Evolutionary conservation across 53 echinoderm and acorn worm species (phyloP).

Genomic region (Crossaster papposus): DNA sequence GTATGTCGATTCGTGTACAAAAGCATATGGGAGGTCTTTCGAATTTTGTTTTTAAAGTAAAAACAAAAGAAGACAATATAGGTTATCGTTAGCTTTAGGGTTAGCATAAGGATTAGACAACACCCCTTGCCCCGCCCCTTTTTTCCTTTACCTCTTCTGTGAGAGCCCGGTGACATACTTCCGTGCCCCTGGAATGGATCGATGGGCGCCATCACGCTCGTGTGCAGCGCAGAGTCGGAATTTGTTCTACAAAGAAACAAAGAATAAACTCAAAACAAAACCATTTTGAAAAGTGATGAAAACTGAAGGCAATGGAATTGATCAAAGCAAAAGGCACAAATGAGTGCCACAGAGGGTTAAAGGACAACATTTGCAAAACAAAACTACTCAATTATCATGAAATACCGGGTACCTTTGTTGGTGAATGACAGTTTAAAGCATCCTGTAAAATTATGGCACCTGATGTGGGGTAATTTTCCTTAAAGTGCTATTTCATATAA

Average conservation of each 20-base stretch:
- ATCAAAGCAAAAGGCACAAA: neutral
- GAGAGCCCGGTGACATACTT: slow-evolving; percentile 67
- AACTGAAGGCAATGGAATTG: neutral
- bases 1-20: too few relatives aligned
- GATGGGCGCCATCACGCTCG: slow-evolving; percentile 86
- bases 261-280: slow-evolving; percentile 12
- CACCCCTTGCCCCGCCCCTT: neutral
- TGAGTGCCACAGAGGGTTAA: neutral
- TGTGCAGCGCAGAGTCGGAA: slow-evolving; percentile 94
- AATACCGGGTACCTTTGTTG: too few relatives aligned
- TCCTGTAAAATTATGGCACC: too few relatives aligned
- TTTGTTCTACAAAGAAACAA: slow-evolving; percentile 74
- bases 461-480: too few relatives aligned
- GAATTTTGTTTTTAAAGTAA: too few relatives aligned
- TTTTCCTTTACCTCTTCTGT: slow-evolving; percentile 79
- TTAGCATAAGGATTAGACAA: too few relatives aligned
- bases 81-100: too few relatives aligned
- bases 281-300: neutral
- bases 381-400: too few relatives aligned
- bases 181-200: slow-evolving; percentile 72
- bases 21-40: too few relatives aligned
- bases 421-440: too few relatives aligned
- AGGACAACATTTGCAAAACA: too few relatives aligned
- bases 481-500: too few relatives aligned
- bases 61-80: neutral